Base-by-base conservation (phyloP, 2,888 invertebrate genomes). In the Proisotoma minuta region DNA sequence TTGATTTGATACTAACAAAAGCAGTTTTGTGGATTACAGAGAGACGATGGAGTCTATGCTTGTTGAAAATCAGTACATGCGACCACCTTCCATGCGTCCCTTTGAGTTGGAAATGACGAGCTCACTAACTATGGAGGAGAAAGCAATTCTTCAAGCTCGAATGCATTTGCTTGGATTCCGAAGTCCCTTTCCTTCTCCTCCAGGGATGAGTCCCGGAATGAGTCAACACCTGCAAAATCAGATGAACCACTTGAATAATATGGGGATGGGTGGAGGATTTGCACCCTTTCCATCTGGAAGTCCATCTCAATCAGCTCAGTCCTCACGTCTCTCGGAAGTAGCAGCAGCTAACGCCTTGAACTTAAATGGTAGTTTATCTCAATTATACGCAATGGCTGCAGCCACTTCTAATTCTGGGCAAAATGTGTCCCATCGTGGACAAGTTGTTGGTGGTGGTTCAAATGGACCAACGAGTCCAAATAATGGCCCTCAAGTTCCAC, bases 41-140 rank as follows among this genome's bases (percentile, higher is more conserved):
- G 91, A 91, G 80, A 90, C 90, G 62, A 91, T 91, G 91, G 91
- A 91, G 78, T 87, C 87, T 58, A 88, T 91, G 87, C 78, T 91
- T 75, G 88, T 87, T 48, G 90, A 91, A 76, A 90, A 91, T 79
- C 89, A 90, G 74, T 86, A 89, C 74, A 81, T 90, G 69, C 85
- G 90, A 52, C 85, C 89, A 56, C 87, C 87, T 2, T n/a, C n/a
- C n/a, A 80, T 89, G 73, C 84, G 89, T 56, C 87, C 88, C 39
- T 86, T 88, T 75, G 84, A 85, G 72, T 79, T 87, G 75, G 88
- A 89, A 52, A 78, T 80, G 66, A 70, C 73, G 2, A 70, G 71
- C 47, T 73, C 73, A 62, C 79, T 89, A 50, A 87, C 87, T 20
- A 76, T 88, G 68, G 89, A 89, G 76, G 89, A 89, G 77, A 87